A percentile compares a stretch with the other conserved stretches of the same genome.
These are phyloP conservation scores for Nomada lathburiana DNA, from an alignment of 2,888 invertebrate species.

Conservation along the genomic window DNA sequence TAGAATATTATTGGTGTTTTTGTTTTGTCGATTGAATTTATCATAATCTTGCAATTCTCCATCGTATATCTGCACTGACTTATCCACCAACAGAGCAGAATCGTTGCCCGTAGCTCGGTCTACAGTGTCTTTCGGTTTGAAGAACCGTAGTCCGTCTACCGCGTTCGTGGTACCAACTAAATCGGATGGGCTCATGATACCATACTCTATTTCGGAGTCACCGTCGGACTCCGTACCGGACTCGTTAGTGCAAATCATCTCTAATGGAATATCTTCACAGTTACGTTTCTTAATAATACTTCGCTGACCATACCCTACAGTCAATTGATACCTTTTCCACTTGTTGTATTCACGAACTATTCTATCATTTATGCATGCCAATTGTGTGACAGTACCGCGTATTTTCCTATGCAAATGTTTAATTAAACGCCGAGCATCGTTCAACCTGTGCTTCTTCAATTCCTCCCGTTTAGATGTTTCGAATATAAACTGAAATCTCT, in stretches of 20 bases:
- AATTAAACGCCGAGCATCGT: constrained; percentile 59
- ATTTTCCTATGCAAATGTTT: constrained; percentile 73
- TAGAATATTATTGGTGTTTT: constrained; percentile 10
- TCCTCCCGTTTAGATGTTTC: constrained; percentile 53
- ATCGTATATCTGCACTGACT: constrained; percentile 76
- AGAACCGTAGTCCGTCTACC: constrained; percentile 65
- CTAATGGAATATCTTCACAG: constrained; percentile 60
- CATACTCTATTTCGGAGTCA: constrained; percentile 32
- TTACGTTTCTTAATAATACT: not conserved
- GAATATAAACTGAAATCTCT: constrained; percentile 41
- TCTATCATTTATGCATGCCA: constrained; percentile 76
- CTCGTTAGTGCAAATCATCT: constrained; percentile 79
- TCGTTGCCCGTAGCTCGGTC: constrained; percentile 70
- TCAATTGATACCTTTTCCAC: constrained; percentile 62
- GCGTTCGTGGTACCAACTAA: constrained; percentile 39
- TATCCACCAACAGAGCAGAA: constrained; percentile 58
- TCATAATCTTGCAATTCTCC: constrained; percentile 77
- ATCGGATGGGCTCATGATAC: constrained; percentile 43
- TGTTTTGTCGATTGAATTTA: constrained; percentile 67
- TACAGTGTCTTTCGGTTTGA: constrained; percentile 66
- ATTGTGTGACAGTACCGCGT: constrained; percentile 69
- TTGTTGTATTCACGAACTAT: constrained; percentile 73
- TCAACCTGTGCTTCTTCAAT: constrained; percentile 6
- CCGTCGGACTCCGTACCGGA: constrained; percentile 69
- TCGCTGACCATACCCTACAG: constrained; percentile 3